phyloP scores from a whole-genome alignment of 2,113 vertebrate genomes.

The Serinus canaria region DNA sequence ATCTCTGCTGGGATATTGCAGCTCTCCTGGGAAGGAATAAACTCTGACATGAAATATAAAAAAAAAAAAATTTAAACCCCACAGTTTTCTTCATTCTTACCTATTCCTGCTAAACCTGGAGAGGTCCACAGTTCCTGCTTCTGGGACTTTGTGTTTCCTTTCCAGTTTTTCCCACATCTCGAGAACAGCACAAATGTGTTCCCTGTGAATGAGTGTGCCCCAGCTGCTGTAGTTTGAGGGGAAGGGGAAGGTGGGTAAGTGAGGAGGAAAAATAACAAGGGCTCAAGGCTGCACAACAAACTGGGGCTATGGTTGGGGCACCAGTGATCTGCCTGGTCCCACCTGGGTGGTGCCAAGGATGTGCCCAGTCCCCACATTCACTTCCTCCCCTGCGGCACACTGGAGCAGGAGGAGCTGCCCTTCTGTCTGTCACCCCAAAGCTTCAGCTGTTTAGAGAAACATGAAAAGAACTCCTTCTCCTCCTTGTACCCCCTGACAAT shows the following conservation, averaged over 20 bases:
- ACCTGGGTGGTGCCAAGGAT: neutral
- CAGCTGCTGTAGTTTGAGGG: neutral
- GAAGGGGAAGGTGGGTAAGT: neutral
- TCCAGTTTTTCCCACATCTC: neutral
- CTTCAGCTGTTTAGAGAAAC: neutral
- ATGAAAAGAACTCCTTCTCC: neutral
- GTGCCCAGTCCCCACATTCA: neutral
- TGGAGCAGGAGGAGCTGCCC: neutral
- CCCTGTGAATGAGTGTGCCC: neutral
- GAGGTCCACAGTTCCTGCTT: neutral
- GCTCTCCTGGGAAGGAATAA: neutral
- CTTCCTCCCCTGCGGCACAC: neutral
- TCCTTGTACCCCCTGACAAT: neutral
- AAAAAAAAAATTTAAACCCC: neutral
- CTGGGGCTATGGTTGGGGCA: neutral
- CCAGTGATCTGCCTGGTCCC: neutral
- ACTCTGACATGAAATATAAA: neutral
- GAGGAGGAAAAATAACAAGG: neutral
- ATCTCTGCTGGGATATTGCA: neutral
- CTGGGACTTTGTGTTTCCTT: neutral
- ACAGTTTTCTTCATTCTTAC: neutral
- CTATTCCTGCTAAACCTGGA: rapidly evolving
- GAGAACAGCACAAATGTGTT: neutral
- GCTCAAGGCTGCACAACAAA: neutral
- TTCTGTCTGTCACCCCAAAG: neutral